Evolutionary conservation across 2,888 invertebrate genomes (phyloP).

Genomic region (Synergus itoensis): DNA sequence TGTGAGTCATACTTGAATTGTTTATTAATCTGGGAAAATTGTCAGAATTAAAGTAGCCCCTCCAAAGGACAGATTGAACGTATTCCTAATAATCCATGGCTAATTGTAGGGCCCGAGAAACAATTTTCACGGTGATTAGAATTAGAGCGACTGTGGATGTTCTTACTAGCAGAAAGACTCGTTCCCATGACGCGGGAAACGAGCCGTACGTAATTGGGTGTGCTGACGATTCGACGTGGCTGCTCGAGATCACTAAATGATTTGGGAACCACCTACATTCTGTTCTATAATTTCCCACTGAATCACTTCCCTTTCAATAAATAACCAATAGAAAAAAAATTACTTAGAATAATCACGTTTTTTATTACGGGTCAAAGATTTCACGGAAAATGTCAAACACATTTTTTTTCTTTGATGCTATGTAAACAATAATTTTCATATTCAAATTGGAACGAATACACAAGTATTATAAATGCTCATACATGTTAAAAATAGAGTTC

Average conservation of each 20-base stretch:
- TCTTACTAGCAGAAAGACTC: slow-evolving; percentile 46
- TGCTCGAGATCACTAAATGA: slow-evolving; percentile 70
- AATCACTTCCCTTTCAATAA: slow-evolving; percentile 7
- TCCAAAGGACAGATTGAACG: slow-evolving; percentile 18
- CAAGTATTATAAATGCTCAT: too few species aligned
- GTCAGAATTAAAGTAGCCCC: background rate
- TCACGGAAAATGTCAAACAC: background rate
- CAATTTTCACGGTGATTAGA: slow-evolving; percentile 77
- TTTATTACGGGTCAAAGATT: background rate
- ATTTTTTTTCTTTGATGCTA: background rate
- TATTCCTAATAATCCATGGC: slow-evolving; percentile 68
- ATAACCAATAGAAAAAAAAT: background rate
- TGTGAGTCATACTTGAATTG: background rate
- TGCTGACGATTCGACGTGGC: slow-evolving; percentile 69
- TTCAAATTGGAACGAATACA: too few species aligned
- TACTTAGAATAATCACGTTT: background rate
- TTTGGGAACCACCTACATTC: slow-evolving; percentile 69
- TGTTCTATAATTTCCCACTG: slow-evolving; percentile 29
- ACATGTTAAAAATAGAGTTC: too few species aligned
- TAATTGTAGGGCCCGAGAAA: slow-evolving; percentile 65
- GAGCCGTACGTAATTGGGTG: slow-evolving; percentile 73
- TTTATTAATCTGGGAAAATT: slow-evolving; percentile 29
- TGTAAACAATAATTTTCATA: background rate
- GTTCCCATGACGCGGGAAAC: slow-evolving; percentile 75
- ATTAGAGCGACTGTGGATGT: slow-evolving; percentile 66